phyloP scores from a whole-genome alignment of 1,140 invertebrate species.

The Eriosoma lanigerum region DNA sequence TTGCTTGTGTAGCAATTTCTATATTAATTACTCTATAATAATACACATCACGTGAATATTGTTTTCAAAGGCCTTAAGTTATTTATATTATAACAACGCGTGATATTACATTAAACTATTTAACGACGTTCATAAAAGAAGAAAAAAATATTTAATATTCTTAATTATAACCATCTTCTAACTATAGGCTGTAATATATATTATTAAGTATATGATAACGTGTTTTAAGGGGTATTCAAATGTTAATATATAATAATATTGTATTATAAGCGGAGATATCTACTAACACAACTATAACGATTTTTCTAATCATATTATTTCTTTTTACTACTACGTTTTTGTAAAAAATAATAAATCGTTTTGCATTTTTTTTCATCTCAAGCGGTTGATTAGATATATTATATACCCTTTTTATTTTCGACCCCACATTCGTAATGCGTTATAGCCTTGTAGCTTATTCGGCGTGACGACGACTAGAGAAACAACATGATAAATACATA shows the following conservation, averaged over 20 bases:
- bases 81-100: background rate
- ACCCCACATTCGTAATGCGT: background rate
- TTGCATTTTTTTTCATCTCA: background rate
- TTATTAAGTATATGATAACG: background rate
- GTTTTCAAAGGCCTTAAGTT: background rate
- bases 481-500: conserved; percentile 13
- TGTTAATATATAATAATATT: background rate
- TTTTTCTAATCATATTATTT: too few relatives aligned
- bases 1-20: background rate
- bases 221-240: background rate
- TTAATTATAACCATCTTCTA: conserved; percentile 2
- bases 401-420: background rate
- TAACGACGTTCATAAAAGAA: conserved; percentile 2
- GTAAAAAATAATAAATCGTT: background rate
- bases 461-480: background rate
- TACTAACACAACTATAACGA: too few relatives aligned
- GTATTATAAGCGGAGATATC: too few relatives aligned
- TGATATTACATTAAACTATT: background rate
- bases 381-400: background rate
- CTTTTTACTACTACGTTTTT: too few relatives aligned
- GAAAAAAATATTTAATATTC: conserved; percentile 5
- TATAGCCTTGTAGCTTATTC: background rate
- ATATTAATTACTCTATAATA: background rate
- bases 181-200: background rate
- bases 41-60: background rate